Conservation (phyloP, 2,797 vertebrate species). For the Synaphobranchus kaupii region DNA sequence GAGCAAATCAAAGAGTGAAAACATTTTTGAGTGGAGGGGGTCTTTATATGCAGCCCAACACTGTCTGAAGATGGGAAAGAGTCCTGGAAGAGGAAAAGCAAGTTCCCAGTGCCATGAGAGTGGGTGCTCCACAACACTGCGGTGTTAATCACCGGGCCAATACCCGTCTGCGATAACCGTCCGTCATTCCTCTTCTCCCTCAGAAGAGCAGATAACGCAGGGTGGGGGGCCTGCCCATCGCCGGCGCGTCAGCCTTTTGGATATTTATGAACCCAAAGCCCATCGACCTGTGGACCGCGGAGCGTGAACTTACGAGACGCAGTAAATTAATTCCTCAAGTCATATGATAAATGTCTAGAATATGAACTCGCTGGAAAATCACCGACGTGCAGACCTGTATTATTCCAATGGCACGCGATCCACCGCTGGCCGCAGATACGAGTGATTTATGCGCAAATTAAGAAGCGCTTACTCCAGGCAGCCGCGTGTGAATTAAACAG, state of each 20-base stretch:
- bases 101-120: too few relatives aligned
- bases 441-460: neutral
- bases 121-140: neutral
- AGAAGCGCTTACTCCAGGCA: neutral
- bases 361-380: neutral
- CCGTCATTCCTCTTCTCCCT: neutral
- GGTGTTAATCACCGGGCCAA: neutral
- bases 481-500: neutral
- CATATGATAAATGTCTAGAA: neutral
- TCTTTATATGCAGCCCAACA: neutral
- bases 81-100: neutral
- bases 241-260: neutral
- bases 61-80: neutral
- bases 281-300: neutral
- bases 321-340: neutral
- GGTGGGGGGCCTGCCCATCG: neutral
- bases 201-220: neutral
- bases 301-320: neutral
- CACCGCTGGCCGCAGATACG: neutral
- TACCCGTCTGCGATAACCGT: neutral
- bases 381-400: neutral
- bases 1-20: neutral
- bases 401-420: neutral
- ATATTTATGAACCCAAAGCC: conserved; percentile 9
- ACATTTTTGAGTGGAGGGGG: neutral